Evolutionary conservation across 2,797 vertebrate species (phyloP).

Genomic region (Luscinia luscinia): DNA sequence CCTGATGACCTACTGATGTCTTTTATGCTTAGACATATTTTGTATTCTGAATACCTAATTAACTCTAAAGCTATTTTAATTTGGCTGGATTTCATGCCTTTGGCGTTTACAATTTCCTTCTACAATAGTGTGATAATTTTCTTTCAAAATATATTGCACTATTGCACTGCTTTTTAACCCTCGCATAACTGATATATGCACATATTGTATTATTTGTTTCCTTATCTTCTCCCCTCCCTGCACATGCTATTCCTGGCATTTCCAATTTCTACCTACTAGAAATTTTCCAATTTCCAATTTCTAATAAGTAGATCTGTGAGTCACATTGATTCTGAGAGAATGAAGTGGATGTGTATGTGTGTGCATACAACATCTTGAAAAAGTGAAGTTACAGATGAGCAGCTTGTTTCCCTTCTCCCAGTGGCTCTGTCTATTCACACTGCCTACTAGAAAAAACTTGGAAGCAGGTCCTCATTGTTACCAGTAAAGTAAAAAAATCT

Average conservation of each 20-base stretch:
- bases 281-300: no score
- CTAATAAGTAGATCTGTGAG: background rate
- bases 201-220: background rate
- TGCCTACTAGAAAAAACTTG: background rate
- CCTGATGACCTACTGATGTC: background rate
- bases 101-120: conserved; percentile 5
- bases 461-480: background rate
- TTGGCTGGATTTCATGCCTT: conserved; percentile 6
- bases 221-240: background rate
- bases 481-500: background rate
- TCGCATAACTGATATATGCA: background rate
- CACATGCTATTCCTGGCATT: background rate
- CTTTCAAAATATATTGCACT: background rate
- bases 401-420: background rate
- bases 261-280: background rate
- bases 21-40: background rate
- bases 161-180: background rate
- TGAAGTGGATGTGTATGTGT: background rate
- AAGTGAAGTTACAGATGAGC: background rate
- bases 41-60: conserved; percentile 14
- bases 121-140: background rate
- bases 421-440: background rate
- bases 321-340: background rate
- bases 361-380: background rate
- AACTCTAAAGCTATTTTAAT: conserved; percentile 23